These are phyloP conservation scores for Todiramphus saurophagus DNA, from an alignment of 2,113 vertebrate genomes.

Conservation along the genomic window DNA sequence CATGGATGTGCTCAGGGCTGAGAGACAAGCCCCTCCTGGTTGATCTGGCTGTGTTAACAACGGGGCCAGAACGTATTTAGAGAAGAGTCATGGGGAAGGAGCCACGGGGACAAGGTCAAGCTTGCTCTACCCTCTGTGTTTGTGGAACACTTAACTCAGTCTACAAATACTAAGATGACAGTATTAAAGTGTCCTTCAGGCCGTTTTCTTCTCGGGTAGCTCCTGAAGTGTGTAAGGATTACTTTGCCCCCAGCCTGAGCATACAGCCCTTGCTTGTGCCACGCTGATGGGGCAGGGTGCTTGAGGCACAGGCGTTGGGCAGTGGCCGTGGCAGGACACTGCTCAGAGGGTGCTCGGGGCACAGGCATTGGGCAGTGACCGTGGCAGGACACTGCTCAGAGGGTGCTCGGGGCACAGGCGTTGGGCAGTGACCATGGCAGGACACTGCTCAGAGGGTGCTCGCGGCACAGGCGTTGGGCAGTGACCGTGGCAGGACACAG, in stretches of 20 bases:
- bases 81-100: background rate
- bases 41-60: background rate
- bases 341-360: fast-evolving
- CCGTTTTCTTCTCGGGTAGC: background rate
- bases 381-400: background rate
- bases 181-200: background rate
- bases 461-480: fast-evolving
- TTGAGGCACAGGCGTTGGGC: fast-evolving
- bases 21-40: background rate
- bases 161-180: background rate
- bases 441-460: no score
- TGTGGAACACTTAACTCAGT: background rate
- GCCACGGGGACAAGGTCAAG: background rate
- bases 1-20: fast-evolving
- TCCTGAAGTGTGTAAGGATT: background rate
- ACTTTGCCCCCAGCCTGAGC: background rate
- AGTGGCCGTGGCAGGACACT: background rate
- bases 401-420: fast-evolving
- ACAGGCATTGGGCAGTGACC: fast-evolving
- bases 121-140: background rate
- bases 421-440: background rate
- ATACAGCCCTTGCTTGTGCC: background rate
- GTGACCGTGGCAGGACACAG: background rate
- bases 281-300: fast-evolving
- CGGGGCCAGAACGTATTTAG: background rate